Percentiles rank a stretch among this genome's conserved stretches.
Evolutionary conservation across 2,797 vertebrate genomes (phyloP).

Genomic region (Pangasius sanitwongsei): DNA sequence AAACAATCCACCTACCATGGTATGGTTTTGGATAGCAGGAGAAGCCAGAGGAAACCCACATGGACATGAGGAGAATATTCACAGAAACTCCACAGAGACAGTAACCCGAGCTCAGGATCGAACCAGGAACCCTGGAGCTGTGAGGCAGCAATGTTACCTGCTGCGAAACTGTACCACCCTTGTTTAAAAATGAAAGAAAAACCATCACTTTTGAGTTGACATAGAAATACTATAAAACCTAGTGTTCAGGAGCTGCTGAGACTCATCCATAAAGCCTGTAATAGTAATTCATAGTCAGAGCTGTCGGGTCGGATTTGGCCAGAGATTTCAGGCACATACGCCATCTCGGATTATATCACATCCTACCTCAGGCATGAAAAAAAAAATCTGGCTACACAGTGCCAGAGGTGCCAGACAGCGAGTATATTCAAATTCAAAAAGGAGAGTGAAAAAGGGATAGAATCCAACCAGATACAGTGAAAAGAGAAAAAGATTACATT

Average conservation of each 20-base stretch:
- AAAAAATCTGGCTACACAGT: not conserved
- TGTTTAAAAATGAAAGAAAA: not conserved
- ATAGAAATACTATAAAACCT: not conserved
- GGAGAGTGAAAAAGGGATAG: not conserved
- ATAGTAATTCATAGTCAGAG: not conserved
- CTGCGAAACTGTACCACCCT: not conserved
- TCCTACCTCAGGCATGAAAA: not conserved
- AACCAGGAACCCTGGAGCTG: not conserved
- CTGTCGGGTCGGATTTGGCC: not conserved
- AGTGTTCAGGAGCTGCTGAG: not conserved
- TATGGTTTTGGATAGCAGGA: not conserved
- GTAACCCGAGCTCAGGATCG: not conserved
- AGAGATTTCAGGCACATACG: not conserved
- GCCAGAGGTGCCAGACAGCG: not conserved
- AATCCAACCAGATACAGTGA: not conserved
- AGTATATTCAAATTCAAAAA: not conserved
- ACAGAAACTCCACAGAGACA: not conserved
- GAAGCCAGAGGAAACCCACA: not conserved
- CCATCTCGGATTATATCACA: not conserved
- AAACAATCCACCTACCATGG: not conserved
- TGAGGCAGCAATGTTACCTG: not conserved
- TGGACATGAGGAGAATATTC: not conserved
- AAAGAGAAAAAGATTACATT: too few relatives aligned
- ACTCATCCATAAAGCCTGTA: not conserved
- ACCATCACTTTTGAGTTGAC: not conserved